Evolutionary conservation across 2,797 vertebrate species (phyloP).

Genomic region (Loris lydekkerianus): DNA sequence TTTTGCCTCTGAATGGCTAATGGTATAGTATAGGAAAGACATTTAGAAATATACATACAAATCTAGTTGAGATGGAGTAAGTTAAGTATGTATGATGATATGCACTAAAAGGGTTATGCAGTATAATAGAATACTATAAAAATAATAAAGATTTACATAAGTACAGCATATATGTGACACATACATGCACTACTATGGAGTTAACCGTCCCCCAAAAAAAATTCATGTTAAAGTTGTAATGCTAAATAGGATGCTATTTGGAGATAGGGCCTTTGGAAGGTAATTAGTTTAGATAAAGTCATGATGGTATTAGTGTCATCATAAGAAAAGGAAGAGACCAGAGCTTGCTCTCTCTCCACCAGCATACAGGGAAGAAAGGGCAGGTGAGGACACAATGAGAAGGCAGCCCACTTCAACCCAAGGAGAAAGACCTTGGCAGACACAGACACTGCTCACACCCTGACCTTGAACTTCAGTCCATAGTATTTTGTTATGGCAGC

Average conservation of each 20-base stretch:
- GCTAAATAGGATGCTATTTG: background rate
- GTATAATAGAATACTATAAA: slow-evolving; percentile 13
- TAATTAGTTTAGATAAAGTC: background rate
- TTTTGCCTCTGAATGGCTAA: background rate
- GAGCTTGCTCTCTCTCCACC: background rate
- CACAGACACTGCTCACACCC: background rate
- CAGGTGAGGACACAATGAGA: background rate
- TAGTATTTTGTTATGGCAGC: background rate
- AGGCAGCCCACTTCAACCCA: background rate
- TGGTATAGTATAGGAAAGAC: background rate
- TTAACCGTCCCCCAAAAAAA: background rate
- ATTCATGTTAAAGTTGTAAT: background rate
- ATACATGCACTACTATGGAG: background rate
- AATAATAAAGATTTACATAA: background rate
- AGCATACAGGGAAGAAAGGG: background rate
- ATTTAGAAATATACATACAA: slow-evolving; percentile 35
- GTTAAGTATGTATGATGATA: background rate
- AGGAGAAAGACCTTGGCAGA: background rate
- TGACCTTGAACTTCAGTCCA: background rate
- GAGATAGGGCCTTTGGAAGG: background rate
- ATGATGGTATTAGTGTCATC: background rate
- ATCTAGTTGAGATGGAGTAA: background rate
- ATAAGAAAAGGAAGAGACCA: background rate
- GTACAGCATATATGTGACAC: background rate
- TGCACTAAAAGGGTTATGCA: background rate